Conservation (phyloP, 2,797 vertebrate species). For the Atherinosoma microstoma region DNA sequence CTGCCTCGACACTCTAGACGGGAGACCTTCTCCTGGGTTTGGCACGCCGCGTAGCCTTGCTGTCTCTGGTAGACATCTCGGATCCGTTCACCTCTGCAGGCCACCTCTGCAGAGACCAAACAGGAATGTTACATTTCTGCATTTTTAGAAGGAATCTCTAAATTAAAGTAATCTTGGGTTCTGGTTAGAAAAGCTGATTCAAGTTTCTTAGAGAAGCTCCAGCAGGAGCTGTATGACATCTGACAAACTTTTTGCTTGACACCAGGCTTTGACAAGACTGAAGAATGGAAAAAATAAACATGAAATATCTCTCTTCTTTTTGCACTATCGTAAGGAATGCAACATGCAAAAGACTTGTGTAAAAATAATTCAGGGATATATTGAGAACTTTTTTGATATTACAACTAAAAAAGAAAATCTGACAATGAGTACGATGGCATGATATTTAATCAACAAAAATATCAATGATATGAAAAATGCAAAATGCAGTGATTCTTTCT, state of each 20-base stretch:
- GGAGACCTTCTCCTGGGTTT: constrained; percentile 98
- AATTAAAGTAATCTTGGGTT: neutral
- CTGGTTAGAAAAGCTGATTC: neutral
- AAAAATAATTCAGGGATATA: neutral
- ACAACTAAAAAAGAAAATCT: neutral
- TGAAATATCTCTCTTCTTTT: neutral
- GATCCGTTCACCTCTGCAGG: constrained; percentile 97
- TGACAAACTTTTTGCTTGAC: neutral
- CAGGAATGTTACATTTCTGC: neutral
- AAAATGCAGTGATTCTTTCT: neutral
- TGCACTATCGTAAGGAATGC: neutral
- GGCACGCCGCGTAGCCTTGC: constrained; percentile 98
- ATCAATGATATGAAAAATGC: neutral
- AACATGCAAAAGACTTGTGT: constrained; percentile 2
- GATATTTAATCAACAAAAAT: neutral
- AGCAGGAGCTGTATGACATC: neutral
- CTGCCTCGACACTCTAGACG: constrained; percentile 94
- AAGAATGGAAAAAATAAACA: neutral
- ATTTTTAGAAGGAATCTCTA: neutral
- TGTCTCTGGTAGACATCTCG: constrained; percentile 98
- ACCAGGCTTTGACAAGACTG: neutral
- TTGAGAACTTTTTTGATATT: neutral
- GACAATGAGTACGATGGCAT: neutral
- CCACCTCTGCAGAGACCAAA: constrained; percentile 88
- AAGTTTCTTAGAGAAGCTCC: neutral